Conservation (phyloP, 2,888 invertebrate species). For the Geotrupes spiniger region DNA sequence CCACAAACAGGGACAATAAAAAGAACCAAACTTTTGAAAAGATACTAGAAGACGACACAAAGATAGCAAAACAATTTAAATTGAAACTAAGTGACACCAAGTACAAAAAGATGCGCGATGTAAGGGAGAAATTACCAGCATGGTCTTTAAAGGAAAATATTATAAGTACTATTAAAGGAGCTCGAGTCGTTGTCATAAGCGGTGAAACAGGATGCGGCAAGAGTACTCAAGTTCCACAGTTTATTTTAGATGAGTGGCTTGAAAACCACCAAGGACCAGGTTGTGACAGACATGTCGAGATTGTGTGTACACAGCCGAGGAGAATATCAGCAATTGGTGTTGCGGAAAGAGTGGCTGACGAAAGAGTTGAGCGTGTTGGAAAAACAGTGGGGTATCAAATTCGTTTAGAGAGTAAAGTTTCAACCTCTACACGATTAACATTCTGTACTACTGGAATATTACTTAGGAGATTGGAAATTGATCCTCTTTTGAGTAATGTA, state of each 20-base stretch:
- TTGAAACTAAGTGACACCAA: conserved; percentile 60
- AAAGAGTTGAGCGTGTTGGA: conserved; percentile 77
- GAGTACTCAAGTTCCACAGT: conserved; percentile 91
- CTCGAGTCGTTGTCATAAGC: conserved; percentile 71
- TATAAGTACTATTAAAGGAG: conserved; percentile 60
- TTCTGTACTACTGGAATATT: conserved; percentile 95
- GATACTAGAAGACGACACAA: conserved; percentile 59
- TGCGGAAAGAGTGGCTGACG: conserved; percentile 86
- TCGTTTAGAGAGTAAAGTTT: conserved; percentile 74
- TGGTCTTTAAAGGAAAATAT: conserved; percentile 70
- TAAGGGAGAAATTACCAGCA: conserved; percentile 67
- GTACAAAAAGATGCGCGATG: conserved; percentile 65
- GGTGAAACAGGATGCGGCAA: conserved; percentile 86
- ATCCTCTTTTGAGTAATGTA: conserved; percentile 70
- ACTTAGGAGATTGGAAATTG: conserved; percentile 76
- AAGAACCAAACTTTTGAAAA: conserved; percentile 54
- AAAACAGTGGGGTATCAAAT: conserved; percentile 71
- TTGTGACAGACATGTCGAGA: conserved; percentile 65
- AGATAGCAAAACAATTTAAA: conserved; percentile 60
- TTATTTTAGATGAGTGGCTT: conserved; percentile 85
- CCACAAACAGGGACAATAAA: conserved; percentile 56
- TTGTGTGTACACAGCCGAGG: conserved; percentile 90
- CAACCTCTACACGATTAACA: conserved; percentile 73
- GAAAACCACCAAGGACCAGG: conserved; percentile 54
- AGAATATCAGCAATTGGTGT: conserved; percentile 90